Evolutionary conservation across 2,113 vertebrate genomes (phyloP).

Genomic region (Corythornis madagascariensis): DNA sequence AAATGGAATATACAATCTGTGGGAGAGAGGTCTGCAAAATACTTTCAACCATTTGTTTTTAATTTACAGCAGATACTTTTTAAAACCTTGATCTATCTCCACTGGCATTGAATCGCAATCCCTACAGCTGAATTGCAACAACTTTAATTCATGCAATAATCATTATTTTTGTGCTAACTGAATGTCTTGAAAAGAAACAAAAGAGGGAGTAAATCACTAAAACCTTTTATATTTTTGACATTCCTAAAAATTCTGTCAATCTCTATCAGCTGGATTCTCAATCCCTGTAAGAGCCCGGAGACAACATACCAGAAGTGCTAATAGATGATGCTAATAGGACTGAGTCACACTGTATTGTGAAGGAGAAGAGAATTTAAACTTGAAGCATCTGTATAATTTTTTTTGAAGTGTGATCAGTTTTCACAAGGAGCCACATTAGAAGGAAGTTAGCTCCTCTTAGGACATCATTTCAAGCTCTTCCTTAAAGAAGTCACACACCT

Average conservation of each 20-base stretch:
- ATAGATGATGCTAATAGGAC: neutral
- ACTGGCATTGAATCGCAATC: slow-evolving; percentile 23
- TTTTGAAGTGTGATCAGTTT: neutral
- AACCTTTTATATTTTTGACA: neutral
- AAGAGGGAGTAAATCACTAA: neutral
- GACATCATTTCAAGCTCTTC: neutral
- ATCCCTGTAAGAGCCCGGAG: neutral
- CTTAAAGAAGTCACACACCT: neutral
- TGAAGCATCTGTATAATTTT: neutral
- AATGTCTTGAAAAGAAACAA: slow-evolving; percentile 15
- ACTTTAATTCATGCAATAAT: slow-evolving; percentile 52
- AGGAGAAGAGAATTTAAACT: neutral
- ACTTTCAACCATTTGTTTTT: slow-evolving; percentile 65
- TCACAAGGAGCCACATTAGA: neutral
- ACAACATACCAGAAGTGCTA: neutral
- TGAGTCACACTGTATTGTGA: neutral
- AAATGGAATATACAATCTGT: slow-evolving; percentile 73
- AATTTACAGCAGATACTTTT: slow-evolving; percentile 62
- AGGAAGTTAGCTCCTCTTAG: neutral
- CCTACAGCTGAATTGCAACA: slow-evolving; percentile 57
- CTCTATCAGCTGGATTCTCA: neutral
- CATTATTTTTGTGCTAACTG: slow-evolving; percentile 23
- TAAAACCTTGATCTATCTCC: slow-evolving; percentile 51
- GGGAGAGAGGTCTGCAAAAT: slow-evolving; percentile 67
- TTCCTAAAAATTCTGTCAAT: neutral